phyloP scores from a whole-genome alignment of 2,888 invertebrate genomes.

The Yponomeuta cagnagella region DNA sequence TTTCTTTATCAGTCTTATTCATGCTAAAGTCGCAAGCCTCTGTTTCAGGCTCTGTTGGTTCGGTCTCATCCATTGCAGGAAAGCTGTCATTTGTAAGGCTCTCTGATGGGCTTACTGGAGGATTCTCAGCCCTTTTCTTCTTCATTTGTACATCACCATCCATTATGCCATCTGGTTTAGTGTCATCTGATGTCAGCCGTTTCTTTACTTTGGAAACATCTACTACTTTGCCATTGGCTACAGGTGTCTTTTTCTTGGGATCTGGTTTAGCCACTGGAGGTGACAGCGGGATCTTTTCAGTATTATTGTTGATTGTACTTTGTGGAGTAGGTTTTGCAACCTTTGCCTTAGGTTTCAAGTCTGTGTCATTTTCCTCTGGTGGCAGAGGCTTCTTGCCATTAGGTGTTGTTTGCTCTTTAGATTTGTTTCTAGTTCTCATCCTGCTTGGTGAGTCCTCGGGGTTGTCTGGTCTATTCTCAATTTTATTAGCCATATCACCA shows the following conservation, averaged over 20 bases:
- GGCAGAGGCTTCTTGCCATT: constrained; percentile 59
- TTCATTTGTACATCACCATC: constrained; percentile 77
- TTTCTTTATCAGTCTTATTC: constrained; percentile 63
- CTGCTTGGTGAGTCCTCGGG: constrained; percentile 90
- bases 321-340: constrained; percentile 49
- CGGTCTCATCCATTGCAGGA: constrained; percentile 83
- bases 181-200: constrained; percentile 67
- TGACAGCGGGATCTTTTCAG: constrained; percentile 49
- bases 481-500: constrained; percentile 83
- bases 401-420: constrained; percentile 82
- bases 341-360: constrained; percentile 56
- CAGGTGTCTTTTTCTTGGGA: constrained; percentile 45
- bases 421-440: constrained; percentile 91
- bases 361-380: constrained; percentile 66
- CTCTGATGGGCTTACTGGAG: constrained; percentile 86
- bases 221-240: constrained; percentile 60
- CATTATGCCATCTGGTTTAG: constrained; percentile 76
- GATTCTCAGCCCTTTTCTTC: constrained; percentile 68
- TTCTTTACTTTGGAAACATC: constrained; percentile 77
- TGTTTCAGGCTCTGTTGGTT: constrained; percentile 67
- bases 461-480: constrained; percentile 85
- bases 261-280: constrained; percentile 59
- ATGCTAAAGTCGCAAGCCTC: constrained; percentile 70
- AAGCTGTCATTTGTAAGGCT: constrained; percentile 91
- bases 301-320: constrained; percentile 60